Conservation (phyloP, 2,797 vertebrate species). For the Catamblyrhynchus diadema region DNA sequence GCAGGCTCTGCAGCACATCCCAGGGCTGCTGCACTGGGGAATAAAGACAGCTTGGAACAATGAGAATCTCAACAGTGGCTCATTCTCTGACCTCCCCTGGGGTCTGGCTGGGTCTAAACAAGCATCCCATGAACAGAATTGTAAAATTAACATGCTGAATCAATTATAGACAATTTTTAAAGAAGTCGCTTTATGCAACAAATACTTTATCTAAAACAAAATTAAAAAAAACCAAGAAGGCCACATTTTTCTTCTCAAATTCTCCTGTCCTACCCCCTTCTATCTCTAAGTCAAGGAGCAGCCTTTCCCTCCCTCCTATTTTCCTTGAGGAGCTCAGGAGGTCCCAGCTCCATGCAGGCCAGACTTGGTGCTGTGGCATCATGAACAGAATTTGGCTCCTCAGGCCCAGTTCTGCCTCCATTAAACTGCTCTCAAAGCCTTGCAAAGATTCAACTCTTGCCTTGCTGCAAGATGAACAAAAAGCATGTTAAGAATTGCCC, state of each 20-base stretch:
- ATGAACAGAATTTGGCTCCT: not conserved
- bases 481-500: not conserved
- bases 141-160: not conserved
- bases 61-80: not conserved
- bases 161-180: not conserved
- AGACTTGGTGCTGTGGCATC: not conserved
- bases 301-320: not conserved
- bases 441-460: not conserved
- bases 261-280: not conserved
- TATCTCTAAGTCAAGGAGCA: not conserved
- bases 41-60: not conserved
- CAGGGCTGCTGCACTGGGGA: not conserved
- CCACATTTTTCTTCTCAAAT: not conserved
- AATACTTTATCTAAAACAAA: not conserved
- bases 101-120: not conserved
- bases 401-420: not conserved
- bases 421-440: not conserved
- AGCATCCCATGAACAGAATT: not conserved
- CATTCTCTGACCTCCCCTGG: not conserved
- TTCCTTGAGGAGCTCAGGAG: rapidly evolving
- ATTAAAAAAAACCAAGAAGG: not conserved
- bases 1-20: not conserved
- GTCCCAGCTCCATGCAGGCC: not conserved
- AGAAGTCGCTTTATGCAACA: not conserved
- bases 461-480: not conserved